phyloP scores from a whole-genome alignment of 2,113 vertebrate species.

The Tiliqua scincoides region DNA sequence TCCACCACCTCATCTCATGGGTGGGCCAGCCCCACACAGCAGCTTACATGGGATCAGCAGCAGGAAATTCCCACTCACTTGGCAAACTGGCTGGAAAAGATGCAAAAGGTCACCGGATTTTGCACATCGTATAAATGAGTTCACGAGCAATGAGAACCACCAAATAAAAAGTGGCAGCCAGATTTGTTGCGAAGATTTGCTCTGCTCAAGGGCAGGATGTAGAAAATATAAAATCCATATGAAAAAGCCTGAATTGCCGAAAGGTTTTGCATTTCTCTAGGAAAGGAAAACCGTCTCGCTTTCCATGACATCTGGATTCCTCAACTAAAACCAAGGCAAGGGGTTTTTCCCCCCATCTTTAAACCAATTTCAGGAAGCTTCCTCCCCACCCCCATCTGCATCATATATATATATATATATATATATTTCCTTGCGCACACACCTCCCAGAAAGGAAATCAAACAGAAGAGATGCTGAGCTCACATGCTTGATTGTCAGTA shows the following conservation, averaged over 20 bases:
- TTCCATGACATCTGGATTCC: neutral
- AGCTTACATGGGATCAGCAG: too few species aligned
- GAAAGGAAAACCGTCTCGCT: neutral
- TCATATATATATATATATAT: neutral
- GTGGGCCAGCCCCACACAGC: too few species aligned
- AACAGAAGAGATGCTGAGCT: neutral
- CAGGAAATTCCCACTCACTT: neutral
- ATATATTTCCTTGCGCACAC: neutral
- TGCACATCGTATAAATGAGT: neutral
- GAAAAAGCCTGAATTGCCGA: neutral
- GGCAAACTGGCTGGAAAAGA: neutral
- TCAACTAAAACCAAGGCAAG: neutral
- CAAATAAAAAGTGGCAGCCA: slow-evolving; percentile 2
- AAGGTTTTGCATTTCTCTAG: neutral
- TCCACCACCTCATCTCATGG: too few species aligned
- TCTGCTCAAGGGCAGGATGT: neutral
- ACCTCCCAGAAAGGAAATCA: accelerated
- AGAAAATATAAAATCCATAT: neutral
- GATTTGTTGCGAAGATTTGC: slow-evolving; percentile 39
- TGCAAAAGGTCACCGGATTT: neutral
- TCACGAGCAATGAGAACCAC: neutral
- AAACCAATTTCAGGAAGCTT: neutral
- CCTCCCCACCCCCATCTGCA: neutral
- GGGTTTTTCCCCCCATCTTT: neutral
- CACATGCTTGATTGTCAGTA: neutral